phyloP scores from a whole-genome alignment of 2,113 vertebrate genomes.

The Crotophaga sulcirostris region DNA sequence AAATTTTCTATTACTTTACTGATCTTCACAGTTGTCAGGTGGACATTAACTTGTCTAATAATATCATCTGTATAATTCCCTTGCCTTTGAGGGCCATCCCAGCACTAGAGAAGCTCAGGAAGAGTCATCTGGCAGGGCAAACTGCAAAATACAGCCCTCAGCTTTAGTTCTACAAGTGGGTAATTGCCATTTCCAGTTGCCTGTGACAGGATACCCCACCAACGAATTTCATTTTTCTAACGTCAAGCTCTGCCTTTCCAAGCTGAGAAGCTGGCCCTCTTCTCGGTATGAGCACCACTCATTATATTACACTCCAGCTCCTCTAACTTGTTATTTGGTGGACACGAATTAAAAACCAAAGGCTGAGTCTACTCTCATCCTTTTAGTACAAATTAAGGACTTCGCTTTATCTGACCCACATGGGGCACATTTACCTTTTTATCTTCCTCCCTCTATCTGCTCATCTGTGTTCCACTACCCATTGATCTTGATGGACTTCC shows the following conservation, averaged over 20 bases:
- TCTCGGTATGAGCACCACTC: not conserved
- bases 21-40: not conserved
- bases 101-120: not conserved
- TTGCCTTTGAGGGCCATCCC: not conserved
- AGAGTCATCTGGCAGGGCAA: not conserved
- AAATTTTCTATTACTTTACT: not conserved
- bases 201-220: not conserved
- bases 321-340: not conserved
- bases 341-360: not conserved
- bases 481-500: not conserved
- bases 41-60: not conserved
- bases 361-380: not conserved
- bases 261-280: not conserved
- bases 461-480: not conserved
- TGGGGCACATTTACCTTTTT: not conserved
- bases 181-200: not conserved
- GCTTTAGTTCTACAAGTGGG: not conserved
- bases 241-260: not conserved
- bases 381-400: not conserved
- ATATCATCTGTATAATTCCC: not conserved
- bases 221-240: not conserved
- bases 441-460: not conserved
- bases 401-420: not conserved
- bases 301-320: not conserved
- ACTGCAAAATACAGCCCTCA: not conserved